Evolutionary conservation across 1,140 invertebrate genomes (phyloP).

Genomic region (Apis laboriosa): DNA sequence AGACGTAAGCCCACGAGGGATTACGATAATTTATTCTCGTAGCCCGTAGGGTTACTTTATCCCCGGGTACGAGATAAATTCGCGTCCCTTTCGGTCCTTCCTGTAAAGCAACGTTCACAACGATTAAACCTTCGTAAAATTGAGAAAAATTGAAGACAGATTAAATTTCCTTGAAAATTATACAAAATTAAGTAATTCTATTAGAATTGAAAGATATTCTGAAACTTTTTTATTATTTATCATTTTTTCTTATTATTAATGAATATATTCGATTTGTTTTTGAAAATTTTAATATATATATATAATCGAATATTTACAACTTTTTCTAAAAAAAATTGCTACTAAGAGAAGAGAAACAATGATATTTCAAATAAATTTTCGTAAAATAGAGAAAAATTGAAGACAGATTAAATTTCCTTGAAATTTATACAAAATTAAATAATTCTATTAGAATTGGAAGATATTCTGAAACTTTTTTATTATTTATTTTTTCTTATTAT

Average conservation of each 20-base stretch:
- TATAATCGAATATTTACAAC: too few relatives aligned
- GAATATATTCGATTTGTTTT: too few relatives aligned
- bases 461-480: too few relatives aligned
- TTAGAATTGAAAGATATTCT: too few relatives aligned
- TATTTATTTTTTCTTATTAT: background rate
- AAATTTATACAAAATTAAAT: too few relatives aligned
- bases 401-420: background rate
- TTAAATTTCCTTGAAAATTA: too few relatives aligned
- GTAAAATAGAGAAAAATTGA: background rate
- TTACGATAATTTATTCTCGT: conserved; percentile 61
- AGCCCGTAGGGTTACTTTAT: conserved; percentile 62
- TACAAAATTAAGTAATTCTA: too few relatives aligned
- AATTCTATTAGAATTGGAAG: too few relatives aligned
- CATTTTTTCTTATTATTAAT: too few relatives aligned
- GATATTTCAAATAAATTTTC: background rate
- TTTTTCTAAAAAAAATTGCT: too few relatives aligned
- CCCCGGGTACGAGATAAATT: conserved; percentile 68
- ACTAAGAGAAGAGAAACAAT: too few relatives aligned
- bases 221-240: background rate
- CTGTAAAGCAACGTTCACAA: conserved; percentile 50
- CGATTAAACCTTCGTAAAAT: background rate
- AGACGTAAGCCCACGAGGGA: conserved; percentile 45
- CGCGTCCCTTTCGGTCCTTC: conserved; percentile 29
- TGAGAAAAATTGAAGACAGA: background rate
- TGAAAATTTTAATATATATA: too few relatives aligned